A percentile compares a stretch with the other conserved stretches of the same genome.
Conservation (phyloP, 2,888 invertebrate species). For the Frankliniella intonsa region DNA sequence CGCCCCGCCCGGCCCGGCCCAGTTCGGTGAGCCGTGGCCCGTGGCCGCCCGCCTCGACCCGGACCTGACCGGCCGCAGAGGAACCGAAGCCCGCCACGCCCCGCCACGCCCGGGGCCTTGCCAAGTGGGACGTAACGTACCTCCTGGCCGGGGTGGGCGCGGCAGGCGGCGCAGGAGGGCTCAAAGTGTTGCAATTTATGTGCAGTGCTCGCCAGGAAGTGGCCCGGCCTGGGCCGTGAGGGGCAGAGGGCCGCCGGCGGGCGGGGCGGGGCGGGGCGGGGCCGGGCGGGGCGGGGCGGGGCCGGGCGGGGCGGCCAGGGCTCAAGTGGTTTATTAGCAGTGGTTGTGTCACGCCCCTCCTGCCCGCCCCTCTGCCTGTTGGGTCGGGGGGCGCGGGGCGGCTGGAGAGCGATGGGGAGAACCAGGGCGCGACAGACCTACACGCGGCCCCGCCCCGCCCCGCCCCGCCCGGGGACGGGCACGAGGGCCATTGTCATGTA, state of each 20-base stretch:
- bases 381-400: background rate
- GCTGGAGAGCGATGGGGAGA: background rate
- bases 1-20: too few relatives aligned
- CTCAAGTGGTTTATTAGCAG: constrained; percentile 18
- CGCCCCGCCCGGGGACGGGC: background rate
- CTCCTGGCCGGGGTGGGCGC: background rate
- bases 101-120: background rate
- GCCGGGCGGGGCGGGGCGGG: background rate
- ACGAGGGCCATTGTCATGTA: constrained; percentile 4
- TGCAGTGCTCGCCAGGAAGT: background rate
- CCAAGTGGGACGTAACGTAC: background rate
- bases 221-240: background rate
- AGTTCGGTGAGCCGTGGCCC: too few relatives aligned
- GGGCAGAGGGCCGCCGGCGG: background rate
- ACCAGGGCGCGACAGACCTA: background rate
- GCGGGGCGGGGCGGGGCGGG: background rate
- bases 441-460: too few relatives aligned
- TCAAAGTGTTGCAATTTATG: constrained; percentile 2
- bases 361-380: background rate
- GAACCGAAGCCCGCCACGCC: background rate
- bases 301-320: background rate
- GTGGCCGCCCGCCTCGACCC: too few relatives aligned
- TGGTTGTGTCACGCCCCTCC: background rate
- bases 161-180: background rate
- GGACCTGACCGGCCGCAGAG: background rate